A percentile compares a stretch with the other conserved stretches of the same genome.
These are phyloP conservation scores for Danio tinwini DNA, from an alignment of 2,797 vertebrate genomes.

Conservation along the genomic window DNA sequence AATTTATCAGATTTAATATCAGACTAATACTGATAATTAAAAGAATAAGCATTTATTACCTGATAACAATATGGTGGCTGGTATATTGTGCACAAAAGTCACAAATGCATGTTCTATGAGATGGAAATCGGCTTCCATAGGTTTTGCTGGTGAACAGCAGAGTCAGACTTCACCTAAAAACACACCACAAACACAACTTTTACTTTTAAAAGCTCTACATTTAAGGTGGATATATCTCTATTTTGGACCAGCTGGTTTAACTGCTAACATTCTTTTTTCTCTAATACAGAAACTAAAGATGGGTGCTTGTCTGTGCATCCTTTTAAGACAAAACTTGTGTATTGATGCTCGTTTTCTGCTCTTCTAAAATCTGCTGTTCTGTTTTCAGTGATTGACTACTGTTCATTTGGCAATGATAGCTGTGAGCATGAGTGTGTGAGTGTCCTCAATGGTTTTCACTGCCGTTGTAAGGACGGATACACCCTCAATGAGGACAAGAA, in stretches of 20 bases:
- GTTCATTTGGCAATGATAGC: slow-evolving; percentile 90
- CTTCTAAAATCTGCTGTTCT: slow-evolving; percentile 11
- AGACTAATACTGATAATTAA: too few relatives aligned
- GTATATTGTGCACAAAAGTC: too few relatives aligned
- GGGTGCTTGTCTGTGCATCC: background rate
- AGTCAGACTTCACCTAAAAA: background rate
- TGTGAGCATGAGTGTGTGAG: slow-evolving; percentile 90
- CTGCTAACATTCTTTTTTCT: background rate
- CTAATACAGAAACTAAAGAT: background rate
- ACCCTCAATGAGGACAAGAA: slow-evolving; percentile 80
- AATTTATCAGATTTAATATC: too few relatives aligned
- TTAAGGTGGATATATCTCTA: too few relatives aligned
- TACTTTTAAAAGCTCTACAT: background rate
- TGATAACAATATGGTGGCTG: too few relatives aligned
- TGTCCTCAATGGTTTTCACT: slow-evolving; percentile 83
- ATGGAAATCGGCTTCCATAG: background rate
- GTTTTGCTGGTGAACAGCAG: background rate
- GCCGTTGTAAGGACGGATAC: slow-evolving; percentile 79
- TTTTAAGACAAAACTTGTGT: background rate
- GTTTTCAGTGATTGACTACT: slow-evolving; percentile 88
- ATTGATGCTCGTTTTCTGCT: background rate
- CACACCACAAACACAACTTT: background rate
- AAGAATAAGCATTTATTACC: too few relatives aligned
- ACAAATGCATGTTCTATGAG: background rate
- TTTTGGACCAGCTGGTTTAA: slow-evolving; percentile 10